Evolutionary conservation across 2,113 vertebrate genomes (phyloP).

Genomic region (Anas platyrhynchos): DNA sequence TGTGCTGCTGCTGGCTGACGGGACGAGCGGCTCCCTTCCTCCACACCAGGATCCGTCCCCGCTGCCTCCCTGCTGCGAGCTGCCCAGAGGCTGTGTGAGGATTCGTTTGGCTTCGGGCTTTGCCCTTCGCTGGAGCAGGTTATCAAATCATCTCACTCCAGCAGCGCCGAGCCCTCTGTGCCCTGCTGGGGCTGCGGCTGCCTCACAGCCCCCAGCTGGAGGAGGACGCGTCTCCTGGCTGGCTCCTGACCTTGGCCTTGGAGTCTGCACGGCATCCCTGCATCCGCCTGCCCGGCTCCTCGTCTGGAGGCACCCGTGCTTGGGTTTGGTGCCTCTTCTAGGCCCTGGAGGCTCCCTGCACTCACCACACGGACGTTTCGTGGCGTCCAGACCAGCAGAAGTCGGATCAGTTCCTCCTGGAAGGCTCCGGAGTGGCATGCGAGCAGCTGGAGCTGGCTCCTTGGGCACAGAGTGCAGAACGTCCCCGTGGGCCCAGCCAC

Average conservation of each 20-base stretch:
- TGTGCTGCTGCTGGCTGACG: too few species aligned
- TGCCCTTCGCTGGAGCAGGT: not conserved
- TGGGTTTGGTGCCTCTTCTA: not conserved
- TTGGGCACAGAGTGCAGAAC: not conserved
- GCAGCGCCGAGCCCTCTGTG: accelerated
- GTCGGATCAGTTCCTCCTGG: not conserved
- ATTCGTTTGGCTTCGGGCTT: not conserved
- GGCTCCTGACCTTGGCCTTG: not conserved
- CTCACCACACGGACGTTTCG: not conserved
- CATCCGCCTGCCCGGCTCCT: too few species aligned
- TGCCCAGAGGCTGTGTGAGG: not conserved
- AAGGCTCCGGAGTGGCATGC: not conserved
- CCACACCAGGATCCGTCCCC: not conserved
- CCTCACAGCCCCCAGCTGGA: not conserved
- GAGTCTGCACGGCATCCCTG: not conserved
- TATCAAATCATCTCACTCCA: not conserved
- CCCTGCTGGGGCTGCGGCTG: not conserved
- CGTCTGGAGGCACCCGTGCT: not conserved
- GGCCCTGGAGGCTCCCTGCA: not conserved
- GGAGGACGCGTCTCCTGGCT: not conserved
- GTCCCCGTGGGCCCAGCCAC: not conserved
- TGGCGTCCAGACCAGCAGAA: not conserved
- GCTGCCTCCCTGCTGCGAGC: not conserved
- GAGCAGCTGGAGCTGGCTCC: not conserved
- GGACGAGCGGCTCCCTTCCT: too few species aligned